Evolutionary conservation across 1,140 invertebrate species (phyloP), one percentile per base, ranked within the genome.

Genomic region (Myzus persicae): DNA sequence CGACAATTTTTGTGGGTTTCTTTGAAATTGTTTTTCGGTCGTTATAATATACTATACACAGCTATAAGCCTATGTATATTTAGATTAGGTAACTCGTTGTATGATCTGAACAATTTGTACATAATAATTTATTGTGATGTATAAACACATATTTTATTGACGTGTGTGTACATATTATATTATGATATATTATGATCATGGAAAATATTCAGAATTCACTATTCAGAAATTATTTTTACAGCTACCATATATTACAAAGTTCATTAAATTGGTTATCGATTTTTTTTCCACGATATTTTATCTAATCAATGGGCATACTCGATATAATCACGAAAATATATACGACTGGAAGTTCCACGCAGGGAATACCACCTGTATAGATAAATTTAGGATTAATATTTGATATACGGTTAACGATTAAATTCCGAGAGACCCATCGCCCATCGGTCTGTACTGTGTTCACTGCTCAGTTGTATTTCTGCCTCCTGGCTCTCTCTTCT

Each of bases 351-450:
- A 46, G 26, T 87, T 87, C 2, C 38, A 38, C 38, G 44, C 40
- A 42, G 90, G 90, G 67, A 91, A 91, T 36, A 81, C 90, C 90
- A 91, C 36, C 20, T 6, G 3, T 91, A 76, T 81, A 22, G 90
- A 76, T 91, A 91, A 91, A 91, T 91, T 31, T 91, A 91, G 90
- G 20, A 48, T 44, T 54, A 91, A 91, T 82, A 44, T 46, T 91
- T 20, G 31, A 91, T 42, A 91, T 7, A 14, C 31, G 36, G 18
- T 14, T 18, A 40, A 44, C 54, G 48, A 91, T 91, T 59, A 38
- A 59, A 90, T 44, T 90, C 48, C 59, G 36, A 76, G n/a, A 14
- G 38, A 81, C 7, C 18, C 26, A n/a, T 36, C 22, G 38, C 42
- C 24, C 8, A 8, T 84, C 46, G 46, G 24, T 42, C 40, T 36